Evolutionary conservation across 2,797 vertebrate genomes (phyloP).

Genomic region (Tadarida brasiliensis): DNA sequence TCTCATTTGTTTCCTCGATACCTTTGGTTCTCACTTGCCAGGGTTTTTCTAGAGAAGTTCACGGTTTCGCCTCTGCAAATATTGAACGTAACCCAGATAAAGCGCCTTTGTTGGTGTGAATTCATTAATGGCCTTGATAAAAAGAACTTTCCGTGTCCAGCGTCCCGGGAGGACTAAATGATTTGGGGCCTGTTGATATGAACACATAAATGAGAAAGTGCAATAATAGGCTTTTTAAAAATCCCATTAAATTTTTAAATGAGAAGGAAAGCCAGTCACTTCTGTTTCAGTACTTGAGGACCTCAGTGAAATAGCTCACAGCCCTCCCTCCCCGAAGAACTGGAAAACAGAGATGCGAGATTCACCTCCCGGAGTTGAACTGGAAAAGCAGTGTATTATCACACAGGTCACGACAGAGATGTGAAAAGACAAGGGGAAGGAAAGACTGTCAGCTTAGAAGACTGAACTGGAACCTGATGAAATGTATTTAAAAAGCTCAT

Average conservation of each 20-base stretch:
- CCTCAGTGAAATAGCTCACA: fast-evolving
- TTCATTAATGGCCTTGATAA: constrained; percentile 72
- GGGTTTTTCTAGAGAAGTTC: constrained; percentile 57
- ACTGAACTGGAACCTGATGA: not conserved
- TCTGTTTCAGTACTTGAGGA: not conserved
- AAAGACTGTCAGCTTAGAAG: not conserved
- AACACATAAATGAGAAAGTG: constrained; percentile 56
- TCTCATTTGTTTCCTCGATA: constrained; percentile 81
- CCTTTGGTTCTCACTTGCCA: constrained; percentile 74
- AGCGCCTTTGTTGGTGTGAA: constrained; percentile 57
- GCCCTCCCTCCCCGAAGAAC: not conserved
- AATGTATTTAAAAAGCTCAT: not conserved
- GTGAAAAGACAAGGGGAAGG: not conserved
- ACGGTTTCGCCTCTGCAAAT: constrained; percentile 66
- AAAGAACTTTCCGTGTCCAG: constrained; percentile 20
- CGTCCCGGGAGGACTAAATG: constrained; percentile 40
- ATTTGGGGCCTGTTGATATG: constrained; percentile 49
- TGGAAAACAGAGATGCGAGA: not conserved
- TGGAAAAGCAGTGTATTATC: not conserved
- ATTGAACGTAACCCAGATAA: constrained; percentile 74
- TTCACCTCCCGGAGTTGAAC: not conserved
- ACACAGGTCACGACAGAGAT: not conserved
- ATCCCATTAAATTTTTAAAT: constrained; percentile 63
- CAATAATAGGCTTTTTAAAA: constrained; percentile 31
- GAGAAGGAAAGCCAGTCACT: not conserved